Evolutionary conservation across 1,140 invertebrate species (phyloP).

Genomic region (Drosophila mauritiana): DNA sequence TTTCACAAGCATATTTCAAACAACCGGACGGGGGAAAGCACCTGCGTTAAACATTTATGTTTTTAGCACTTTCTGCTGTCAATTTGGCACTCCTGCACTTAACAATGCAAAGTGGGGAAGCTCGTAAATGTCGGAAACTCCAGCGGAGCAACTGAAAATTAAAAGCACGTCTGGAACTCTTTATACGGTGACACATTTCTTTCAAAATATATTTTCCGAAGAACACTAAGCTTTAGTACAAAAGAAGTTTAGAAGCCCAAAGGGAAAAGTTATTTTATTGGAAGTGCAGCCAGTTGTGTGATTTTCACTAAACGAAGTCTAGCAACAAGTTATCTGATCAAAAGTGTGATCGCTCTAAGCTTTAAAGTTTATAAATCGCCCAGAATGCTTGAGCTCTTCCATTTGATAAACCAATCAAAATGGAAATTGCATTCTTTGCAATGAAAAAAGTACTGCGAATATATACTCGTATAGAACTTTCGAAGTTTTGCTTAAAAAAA

Average conservation of each 20-base stretch:
- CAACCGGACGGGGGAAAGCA: conserved; percentile 2
- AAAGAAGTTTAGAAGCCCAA: too few relatives aligned
- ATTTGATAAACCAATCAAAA: conserved; percentile 59
- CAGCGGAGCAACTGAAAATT: conserved; percentile 16
- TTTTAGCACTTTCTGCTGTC: conserved; percentile 48
- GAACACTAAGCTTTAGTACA: too few relatives aligned
- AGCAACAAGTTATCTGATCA: background rate
- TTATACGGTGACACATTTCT: conserved; percentile 9
- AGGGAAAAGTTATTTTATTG: background rate
- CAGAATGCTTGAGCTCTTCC: background rate
- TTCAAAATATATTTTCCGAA: background rate
- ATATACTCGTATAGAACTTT: conserved; percentile 37
- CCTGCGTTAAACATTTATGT: conserved; percentile 46
- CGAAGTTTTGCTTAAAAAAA: conserved; percentile 54
- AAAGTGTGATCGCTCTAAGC: background rate
- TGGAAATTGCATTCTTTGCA: conserved; percentile 68
- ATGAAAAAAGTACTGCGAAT: conserved; percentile 3
- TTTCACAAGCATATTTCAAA: conserved; percentile 26
- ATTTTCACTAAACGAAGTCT: background rate
- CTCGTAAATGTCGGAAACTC: conserved; percentile 30
- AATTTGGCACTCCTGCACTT: conserved; percentile 43
- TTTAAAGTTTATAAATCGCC: background rate
- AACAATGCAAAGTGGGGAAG: conserved; percentile 42
- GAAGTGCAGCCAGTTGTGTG: background rate
- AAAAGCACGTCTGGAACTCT: conserved; percentile 26